Conservation (phyloP, 37 sponge, comb jelly and placozoan species). For the Diacarnus erythraeanus region DNA sequence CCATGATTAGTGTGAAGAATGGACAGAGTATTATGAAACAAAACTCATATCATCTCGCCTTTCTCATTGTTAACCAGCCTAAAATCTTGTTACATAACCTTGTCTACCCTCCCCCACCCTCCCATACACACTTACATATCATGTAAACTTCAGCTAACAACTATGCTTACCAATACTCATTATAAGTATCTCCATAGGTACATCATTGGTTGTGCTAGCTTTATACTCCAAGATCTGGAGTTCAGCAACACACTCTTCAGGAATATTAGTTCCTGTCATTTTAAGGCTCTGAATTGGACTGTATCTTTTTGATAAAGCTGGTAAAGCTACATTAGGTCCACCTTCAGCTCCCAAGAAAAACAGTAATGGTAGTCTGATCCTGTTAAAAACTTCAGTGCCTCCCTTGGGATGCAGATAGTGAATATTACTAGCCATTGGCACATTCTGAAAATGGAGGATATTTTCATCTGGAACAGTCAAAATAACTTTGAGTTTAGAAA, state of each 20-base stretch:
- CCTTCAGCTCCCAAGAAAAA: slow-evolving; percentile 50
- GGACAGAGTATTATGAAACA: too few relatives aligned
- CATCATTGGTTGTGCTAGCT: neutral
- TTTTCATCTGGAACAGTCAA: slow-evolving; percentile 20
- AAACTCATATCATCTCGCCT: too few relatives aligned
- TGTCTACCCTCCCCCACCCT: too few relatives aligned
- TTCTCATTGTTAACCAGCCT: too few relatives aligned
- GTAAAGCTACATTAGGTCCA: slow-evolving; percentile 39
- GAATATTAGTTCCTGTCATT: neutral
- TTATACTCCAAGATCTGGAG: neutral
- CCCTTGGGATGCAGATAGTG: neutral
- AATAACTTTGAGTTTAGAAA: slow-evolving; percentile 20
- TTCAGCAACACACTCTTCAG: slow-evolving; percentile 1
- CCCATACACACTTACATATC: too few relatives aligned
- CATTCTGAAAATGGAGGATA: slow-evolving; percentile 24
- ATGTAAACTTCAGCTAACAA: neutral
- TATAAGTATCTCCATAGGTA: neutral
- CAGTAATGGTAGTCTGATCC: slow-evolving; percentile 36
- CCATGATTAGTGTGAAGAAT: too few relatives aligned
- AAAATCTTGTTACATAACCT: too few relatives aligned
- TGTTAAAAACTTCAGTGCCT: slow-evolving; percentile 5
- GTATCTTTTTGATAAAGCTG: too few relatives aligned
- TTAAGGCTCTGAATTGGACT: neutral
- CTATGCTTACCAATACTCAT: neutral
- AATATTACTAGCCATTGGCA: slow-evolving; percentile 34